Percentiles rank a stretch among this genome's conserved stretches.
phyloP scores from a whole-genome alignment of 2,797 vertebrate genomes.

The Tragopan temminckii region DNA sequence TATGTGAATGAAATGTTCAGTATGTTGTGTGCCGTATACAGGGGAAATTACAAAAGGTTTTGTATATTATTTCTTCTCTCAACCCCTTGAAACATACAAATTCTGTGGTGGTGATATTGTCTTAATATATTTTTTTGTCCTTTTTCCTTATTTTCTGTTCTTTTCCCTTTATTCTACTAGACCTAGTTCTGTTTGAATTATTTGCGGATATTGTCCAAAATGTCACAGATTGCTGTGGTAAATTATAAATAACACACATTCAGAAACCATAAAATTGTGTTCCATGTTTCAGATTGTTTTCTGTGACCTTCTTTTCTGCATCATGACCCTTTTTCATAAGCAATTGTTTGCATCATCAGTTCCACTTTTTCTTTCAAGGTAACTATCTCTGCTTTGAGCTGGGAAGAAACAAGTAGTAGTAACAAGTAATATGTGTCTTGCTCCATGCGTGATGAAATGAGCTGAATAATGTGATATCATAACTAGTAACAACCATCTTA shows the following conservation, averaged over 20 bases:
- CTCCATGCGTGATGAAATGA: neutral
- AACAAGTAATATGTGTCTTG: neutral
- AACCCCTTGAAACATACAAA: neutral
- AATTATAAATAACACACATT: constrained; percentile 59
- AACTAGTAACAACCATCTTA: neutral
- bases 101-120: neutral
- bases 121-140: neutral
- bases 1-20: neutral
- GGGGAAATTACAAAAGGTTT: neutral
- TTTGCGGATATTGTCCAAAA: neutral
- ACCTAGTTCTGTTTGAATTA: neutral
- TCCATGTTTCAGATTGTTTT: constrained; percentile 28
- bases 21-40: neutral
- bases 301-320: neutral
- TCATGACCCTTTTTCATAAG: neutral
- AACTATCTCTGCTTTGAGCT: neutral
- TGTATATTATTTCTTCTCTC: neutral
- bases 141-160: neutral
- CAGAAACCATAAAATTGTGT: constrained; percentile 29
- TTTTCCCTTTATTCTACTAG: neutral
- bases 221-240: neutral
- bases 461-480: neutral
- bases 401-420: neutral
- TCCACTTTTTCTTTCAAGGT: constrained; percentile 29
- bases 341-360: neutral